Evolutionary conservation across 2,888 invertebrate species (phyloP).

Genomic region (Nysson spinosus): DNA sequence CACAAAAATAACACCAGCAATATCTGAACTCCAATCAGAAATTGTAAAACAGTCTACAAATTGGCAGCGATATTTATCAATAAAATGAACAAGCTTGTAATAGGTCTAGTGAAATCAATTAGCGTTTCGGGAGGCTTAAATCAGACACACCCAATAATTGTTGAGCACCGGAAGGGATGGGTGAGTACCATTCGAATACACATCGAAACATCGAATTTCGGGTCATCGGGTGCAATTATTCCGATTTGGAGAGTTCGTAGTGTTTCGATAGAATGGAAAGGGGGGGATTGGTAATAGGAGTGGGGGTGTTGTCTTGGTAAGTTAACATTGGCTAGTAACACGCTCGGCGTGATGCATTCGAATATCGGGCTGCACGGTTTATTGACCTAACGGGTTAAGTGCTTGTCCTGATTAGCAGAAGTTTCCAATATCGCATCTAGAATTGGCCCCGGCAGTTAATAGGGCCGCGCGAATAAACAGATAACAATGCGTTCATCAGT

Average conservation of each 20-base stretch:
- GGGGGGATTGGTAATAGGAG: too few species aligned
- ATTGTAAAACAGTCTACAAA: too few species aligned
- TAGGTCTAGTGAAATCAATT: too few species aligned
- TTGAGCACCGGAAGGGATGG: too few species aligned
- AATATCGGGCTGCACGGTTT: slow-evolving; percentile 49
- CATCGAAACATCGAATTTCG: slow-evolving; percentile 39
- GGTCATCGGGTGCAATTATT: slow-evolving; percentile 51
- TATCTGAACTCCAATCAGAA: too few species aligned
- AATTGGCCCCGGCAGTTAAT: slow-evolving; percentile 43
- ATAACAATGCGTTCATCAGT: slow-evolving; percentile 51
- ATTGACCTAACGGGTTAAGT: slow-evolving; percentile 58
- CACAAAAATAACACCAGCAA: too few species aligned
- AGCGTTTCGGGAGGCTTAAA: too few species aligned
- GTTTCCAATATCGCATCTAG: slow-evolving; percentile 59
- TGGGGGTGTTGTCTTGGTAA: slow-evolving; percentile 52
- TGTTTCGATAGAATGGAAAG: too few species aligned
- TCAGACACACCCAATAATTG: too few species aligned
- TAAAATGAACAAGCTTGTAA: too few species aligned
- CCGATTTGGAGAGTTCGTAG: slow-evolving; percentile 28
- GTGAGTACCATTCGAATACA: slow-evolving; percentile 38
- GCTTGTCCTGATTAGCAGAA: slow-evolving; percentile 60
- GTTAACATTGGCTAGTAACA: slow-evolving; percentile 48
- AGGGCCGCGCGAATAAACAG: slow-evolving; percentile 42
- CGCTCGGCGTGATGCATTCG: slow-evolving; percentile 40
- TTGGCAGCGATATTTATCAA: too few species aligned